Evolutionary conservation across 2,888 invertebrate genomes (phyloP).

Genomic region (Cantharis rustica): DNA sequence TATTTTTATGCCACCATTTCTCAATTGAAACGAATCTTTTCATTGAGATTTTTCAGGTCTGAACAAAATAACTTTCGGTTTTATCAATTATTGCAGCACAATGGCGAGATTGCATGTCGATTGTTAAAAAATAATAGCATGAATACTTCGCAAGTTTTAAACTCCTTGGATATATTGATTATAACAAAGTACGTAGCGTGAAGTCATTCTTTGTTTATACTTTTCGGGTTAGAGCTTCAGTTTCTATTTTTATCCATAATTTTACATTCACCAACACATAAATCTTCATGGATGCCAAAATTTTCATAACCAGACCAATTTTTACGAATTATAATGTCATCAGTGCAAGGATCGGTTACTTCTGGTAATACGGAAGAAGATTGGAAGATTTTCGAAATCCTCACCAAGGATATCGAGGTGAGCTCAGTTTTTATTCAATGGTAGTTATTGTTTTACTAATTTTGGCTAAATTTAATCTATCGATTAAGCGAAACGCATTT

Average conservation of each 20-base stretch:
- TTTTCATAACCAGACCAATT: not conserved
- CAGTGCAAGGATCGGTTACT: constrained; percentile 41
- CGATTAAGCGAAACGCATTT: not conserved
- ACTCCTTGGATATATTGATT: constrained; percentile 53
- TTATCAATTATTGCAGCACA: not conserved
- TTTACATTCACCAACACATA: not conserved
- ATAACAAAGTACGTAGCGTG: constrained; percentile 45
- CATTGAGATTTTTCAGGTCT: not conserved
- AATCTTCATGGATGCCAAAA: constrained; percentile 19
- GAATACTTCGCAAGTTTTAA: constrained; percentile 14
- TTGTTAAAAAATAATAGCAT: not conserved
- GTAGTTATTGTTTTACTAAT: not conserved
- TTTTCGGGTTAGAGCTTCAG: not conserved
- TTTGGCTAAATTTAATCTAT: not conserved
- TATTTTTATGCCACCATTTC: not conserved
- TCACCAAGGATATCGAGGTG: constrained; percentile 67
- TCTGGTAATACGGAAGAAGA: constrained; percentile 66
- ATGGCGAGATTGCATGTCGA: not conserved
- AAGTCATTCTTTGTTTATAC: constrained; percentile 26
- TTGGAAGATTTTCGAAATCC: constrained; percentile 74
- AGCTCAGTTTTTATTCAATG: constrained; percentile 33
- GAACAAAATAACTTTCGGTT: not conserved
- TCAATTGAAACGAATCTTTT: not conserved
- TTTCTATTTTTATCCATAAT: not conserved
- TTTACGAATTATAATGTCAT: constrained; percentile 15